Conservation (phyloP, 1,140 invertebrate species). For the Thaumatotibia leucotreta region DNA sequence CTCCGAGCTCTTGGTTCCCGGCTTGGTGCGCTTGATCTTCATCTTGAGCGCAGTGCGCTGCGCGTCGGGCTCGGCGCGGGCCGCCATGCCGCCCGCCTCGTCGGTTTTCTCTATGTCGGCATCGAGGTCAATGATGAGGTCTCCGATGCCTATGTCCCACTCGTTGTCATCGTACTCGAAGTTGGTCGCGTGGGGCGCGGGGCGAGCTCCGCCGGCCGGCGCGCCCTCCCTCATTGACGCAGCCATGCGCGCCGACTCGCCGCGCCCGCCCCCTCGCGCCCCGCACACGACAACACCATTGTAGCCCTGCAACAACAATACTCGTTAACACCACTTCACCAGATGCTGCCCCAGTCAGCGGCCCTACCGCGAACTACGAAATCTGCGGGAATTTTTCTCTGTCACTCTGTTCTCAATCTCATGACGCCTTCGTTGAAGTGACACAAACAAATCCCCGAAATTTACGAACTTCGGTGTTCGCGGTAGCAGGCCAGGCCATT, state of each 20-base stretch:
- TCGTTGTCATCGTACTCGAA: conserved; percentile 97
- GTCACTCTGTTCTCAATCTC: too few species aligned
- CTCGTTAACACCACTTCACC: conserved; percentile 20
- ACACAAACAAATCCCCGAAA: too few species aligned
- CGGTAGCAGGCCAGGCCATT: too few species aligned
- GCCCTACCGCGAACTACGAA: too few species aligned
- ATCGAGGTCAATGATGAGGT: conserved; percentile 96
- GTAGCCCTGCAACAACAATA: conserved; percentile 60
- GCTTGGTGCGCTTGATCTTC: conserved; percentile 98
- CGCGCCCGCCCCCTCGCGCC: conserved; percentile 66
- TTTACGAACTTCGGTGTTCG: too few species aligned
- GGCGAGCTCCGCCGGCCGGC: conserved; percentile 76
- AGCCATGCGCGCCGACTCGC: conserved; percentile 77
- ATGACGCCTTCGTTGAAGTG: too few species aligned
- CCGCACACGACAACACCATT: conserved; percentile 67
- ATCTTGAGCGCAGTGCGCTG: conserved; percentile 97
- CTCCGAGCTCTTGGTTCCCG: conserved; percentile 93
- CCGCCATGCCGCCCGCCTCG: conserved; percentile 74
- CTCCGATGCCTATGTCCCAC: conserved; percentile 96
- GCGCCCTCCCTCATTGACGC: conserved; percentile 79
- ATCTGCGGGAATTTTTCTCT: too few species aligned
- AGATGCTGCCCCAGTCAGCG: conserved; percentile 27
- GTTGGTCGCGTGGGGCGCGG: conserved; percentile 79
- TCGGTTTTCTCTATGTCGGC: conserved; percentile 93
- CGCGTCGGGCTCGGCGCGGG: conserved; percentile 79